Evolutionary conservation across 2,113 vertebrate species (phyloP).

Genomic region (Chaetops frenatus): DNA sequence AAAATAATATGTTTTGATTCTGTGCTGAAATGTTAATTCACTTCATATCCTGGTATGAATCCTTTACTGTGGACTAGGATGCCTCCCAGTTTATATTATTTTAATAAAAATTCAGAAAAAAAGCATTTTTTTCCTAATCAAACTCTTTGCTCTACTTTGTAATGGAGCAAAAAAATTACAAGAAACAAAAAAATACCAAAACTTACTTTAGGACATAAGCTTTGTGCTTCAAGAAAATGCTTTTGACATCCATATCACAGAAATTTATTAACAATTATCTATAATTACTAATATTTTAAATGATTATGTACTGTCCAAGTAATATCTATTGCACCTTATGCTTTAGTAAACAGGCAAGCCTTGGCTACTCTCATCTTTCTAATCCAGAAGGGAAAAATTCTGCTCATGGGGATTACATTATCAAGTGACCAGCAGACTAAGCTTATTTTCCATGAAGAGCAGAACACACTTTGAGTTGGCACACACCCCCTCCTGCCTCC

Average conservation of each 20-base stretch:
- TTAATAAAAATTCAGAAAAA: background rate
- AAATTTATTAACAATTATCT: background rate
- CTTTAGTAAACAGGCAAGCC: background rate
- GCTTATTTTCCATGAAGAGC: background rate
- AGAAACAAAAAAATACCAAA: background rate
- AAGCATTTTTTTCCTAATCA: background rate
- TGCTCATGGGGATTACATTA: background rate
- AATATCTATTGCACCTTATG: background rate
- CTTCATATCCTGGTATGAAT: background rate
- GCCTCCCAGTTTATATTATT: background rate
- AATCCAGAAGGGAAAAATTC: background rate
- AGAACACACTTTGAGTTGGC: rapidly evolving
- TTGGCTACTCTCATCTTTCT: background rate
- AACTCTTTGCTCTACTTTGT: background rate
- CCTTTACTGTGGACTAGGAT: background rate
- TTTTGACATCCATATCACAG: background rate
- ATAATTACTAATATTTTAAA: background rate
- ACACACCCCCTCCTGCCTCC: rapidly evolving
- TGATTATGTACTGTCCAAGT: background rate
- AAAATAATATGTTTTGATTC: background rate
- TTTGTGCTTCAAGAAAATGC: background rate
- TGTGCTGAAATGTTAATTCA: background rate
- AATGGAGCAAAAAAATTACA: background rate
- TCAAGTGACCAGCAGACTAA: background rate
- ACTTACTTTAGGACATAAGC: background rate